A percentile compares a stretch with the other conserved stretches of the same genome.
Evolutionary conservation across 2,113 vertebrate species (phyloP).

Genomic region (Colossoma macropomum): DNA sequence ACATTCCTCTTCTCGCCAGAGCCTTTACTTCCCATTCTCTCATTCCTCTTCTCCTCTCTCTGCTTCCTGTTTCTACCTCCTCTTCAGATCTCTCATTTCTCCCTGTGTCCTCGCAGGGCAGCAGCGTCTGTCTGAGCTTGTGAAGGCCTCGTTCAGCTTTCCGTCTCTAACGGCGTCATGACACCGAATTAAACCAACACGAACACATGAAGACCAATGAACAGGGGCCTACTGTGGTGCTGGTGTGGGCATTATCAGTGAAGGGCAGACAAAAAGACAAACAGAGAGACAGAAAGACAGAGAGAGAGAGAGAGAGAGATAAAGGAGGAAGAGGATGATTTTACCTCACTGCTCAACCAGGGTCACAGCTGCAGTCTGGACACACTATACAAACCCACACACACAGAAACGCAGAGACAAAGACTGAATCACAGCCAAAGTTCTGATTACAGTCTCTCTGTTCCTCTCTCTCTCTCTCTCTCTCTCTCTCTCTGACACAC

Average conservation of each 20-base stretch:
- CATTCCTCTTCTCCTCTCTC: slow-evolving; percentile 17
- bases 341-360: slow-evolving; percentile 34
- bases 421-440: slow-evolving; percentile 3
- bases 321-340: slow-evolving; percentile 18
- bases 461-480: background rate
- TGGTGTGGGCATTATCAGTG: slow-evolving; percentile 9
- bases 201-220: slow-evolving; percentile 2
- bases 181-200: slow-evolving; percentile 18
- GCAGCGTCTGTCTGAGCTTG: slow-evolving; percentile 14
- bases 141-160: background rate
- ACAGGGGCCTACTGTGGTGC: slow-evolving; percentile 6
- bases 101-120: slow-evolving; percentile 17
- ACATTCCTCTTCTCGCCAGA: background rate
- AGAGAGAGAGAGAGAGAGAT: background rate
- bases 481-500: background rate
- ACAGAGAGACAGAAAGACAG: background rate
- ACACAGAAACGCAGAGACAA: slow-evolving; percentile 16
- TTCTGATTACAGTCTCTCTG: slow-evolving; percentile 8
- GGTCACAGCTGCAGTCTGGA: slow-evolving; percentile 26
- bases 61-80: slow-evolving; percentile 13
- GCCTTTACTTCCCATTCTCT: slow-evolving; percentile 25
- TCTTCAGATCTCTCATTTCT: slow-evolving; percentile 1
- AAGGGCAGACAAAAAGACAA: slow-evolving; percentile 7
- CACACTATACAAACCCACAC: background rate
- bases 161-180: background rate